Percentiles rank a stretch among this genome's conserved stretches.
phyloP scores from a whole-genome alignment of 2,888 invertebrate genomes.

The Drosophila mulleri region DNA sequence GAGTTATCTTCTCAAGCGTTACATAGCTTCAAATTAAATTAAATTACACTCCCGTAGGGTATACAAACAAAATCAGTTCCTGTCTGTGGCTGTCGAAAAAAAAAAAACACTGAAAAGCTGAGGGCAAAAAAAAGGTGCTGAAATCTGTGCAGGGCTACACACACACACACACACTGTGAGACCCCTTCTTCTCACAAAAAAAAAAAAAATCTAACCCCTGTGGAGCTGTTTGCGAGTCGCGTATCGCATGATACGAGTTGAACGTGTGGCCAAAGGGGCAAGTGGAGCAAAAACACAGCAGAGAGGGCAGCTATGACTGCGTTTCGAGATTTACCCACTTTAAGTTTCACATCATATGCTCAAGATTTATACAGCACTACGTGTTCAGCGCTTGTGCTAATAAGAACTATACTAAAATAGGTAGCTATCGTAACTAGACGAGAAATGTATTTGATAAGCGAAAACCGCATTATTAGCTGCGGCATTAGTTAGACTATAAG shows the following conservation, averaged over 20 bases:
- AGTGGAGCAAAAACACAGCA: not conserved
- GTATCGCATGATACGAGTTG: constrained; percentile 38
- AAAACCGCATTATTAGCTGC: constrained; percentile 47
- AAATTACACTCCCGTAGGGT: constrained; percentile 5
- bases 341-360: constrained; percentile 60
- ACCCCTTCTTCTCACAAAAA: not conserved
- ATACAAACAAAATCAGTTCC: constrained; percentile 58
- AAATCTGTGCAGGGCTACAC: constrained; percentile 64
- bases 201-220: constrained; percentile 13
- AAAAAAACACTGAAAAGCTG: not conserved
- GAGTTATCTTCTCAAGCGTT: constrained; percentile 1
- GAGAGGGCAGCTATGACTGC: not conserved
- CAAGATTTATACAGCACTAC: constrained; percentile 43
- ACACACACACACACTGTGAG: not conserved
- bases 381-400: constrained; percentile 11
- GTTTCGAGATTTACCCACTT: constrained; percentile 34
- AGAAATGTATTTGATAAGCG: constrained; percentile 41
- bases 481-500: constrained; percentile 37
- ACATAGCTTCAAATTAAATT: not conserved
- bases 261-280: constrained; percentile 17
- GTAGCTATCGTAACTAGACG: constrained; percentile 33
- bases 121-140: constrained; percentile 50
- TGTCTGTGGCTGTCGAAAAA: constrained; percentile 46
- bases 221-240: constrained; percentile 36
- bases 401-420: constrained; percentile 9